Conservation (phyloP, 2,113 vertebrate genomes). For the Cichladusa arquata region DNA sequence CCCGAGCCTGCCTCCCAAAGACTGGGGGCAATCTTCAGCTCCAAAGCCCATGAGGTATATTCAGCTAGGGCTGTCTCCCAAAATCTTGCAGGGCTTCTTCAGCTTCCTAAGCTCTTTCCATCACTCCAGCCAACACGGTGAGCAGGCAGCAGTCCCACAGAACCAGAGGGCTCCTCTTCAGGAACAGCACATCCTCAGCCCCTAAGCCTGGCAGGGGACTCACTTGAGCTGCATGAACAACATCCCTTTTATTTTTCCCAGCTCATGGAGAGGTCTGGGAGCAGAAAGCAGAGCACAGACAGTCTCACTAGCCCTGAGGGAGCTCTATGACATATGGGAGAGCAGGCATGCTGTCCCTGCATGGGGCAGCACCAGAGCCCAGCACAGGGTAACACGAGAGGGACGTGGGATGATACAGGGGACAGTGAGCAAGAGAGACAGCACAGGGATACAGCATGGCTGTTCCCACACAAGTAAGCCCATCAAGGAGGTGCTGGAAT, state of each 20-base stretch:
- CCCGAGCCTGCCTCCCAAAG: not conserved
- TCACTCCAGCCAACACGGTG: rapidly evolving
- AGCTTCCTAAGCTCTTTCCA: not conserved
- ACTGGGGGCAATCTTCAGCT: not conserved
- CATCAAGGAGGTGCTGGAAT: not conserved
- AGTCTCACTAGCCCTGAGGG: rapidly evolving
- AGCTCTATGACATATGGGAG: rapidly evolving
- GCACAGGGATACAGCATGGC: not conserved
- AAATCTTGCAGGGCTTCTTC: not conserved
- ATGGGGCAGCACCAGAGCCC: rapidly evolving
- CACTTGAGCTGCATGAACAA: not conserved
- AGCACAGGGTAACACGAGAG: rapidly evolving
- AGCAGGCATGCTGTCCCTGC: rapidly evolving
- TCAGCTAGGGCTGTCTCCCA: not conserved
- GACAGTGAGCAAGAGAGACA: not conserved
- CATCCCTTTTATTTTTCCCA: not conserved
- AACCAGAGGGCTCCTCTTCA: rapidly evolving
- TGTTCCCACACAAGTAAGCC: not conserved
- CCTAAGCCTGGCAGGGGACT: not conserved
- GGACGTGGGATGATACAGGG: not conserved
- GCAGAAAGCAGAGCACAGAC: not conserved
- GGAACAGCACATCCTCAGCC: rapidly evolving
- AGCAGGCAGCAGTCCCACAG: not conserved
- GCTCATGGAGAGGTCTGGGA: not conserved
- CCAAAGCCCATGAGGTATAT: not conserved